These are phyloP conservation scores for Procambarus clarkii DNA, from an alignment of 1,140 invertebrate species.

Conservation along the genomic window DNA sequence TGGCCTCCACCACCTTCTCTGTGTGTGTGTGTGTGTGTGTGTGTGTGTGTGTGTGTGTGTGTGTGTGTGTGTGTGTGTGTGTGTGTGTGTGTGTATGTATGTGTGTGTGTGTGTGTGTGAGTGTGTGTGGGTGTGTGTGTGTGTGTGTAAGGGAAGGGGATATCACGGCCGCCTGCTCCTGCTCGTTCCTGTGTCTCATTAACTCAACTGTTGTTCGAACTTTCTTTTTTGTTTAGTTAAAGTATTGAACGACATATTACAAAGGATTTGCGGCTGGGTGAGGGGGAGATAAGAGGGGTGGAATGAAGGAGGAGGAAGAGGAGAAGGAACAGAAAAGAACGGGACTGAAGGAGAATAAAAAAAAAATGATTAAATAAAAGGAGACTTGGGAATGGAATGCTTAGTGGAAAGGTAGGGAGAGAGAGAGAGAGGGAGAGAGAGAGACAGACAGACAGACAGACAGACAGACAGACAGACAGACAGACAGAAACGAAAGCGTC, in stretches of 20 bases:
- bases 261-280: neutral
- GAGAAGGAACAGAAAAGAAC: neutral
- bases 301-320: neutral
- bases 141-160: too few relatives aligned
- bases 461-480: neutral
- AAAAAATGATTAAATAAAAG: neutral
- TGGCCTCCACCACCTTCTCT: too few relatives aligned
- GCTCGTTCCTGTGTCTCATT: neutral
- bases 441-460: neutral
- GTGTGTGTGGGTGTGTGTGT: too few relatives aligned
- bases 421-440: neutral
- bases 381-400: neutral
- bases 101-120: too few relatives aligned
- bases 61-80: too few relatives aligned
- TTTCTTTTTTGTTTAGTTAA: neutral
- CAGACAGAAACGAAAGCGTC: neutral
- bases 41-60: too few relatives aligned
- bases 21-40: too few relatives aligned
- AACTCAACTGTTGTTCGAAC: neutral
- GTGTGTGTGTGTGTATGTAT: too few relatives aligned
- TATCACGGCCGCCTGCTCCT: neutral
- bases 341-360: neutral
- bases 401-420: neutral
- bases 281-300: neutral
- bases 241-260: neutral